Base-by-base conservation (phyloP, 2,888 invertebrate genomes). In the Apamea anceps region DNA sequence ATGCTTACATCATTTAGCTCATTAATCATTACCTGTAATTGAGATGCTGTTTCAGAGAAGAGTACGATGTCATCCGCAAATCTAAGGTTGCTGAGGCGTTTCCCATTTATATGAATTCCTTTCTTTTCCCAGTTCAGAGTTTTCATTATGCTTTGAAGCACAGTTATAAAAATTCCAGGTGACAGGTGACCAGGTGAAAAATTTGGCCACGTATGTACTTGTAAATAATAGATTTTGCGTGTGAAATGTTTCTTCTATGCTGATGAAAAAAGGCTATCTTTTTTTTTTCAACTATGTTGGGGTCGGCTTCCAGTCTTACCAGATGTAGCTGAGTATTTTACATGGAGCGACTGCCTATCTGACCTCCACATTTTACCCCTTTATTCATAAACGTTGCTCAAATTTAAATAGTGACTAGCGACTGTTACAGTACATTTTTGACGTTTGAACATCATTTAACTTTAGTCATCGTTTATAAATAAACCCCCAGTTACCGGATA, bases 191-290 rank as follows among this genome's bases (percentile, higher is more conserved):
- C n/a, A n/a, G n/a, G n/a, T n/a, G n/a, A n/a, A n/a, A n/a, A n/a
- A n/a, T n/a, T n/a, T n/a, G n/a, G n/a, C n/a, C n/a, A n/a, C n/a
- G n/a, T n/a, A n/a, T n/a, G n/a, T 51, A 21, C 32, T 32, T 57
- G 37, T 73, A 57, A 68, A 80, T 68, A 57, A 63, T 68, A 8
- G 2, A 60, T 28, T 42, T 71, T 42, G 37, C 32, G 54, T 48
- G 32, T 54, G 18, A 42, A 15, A 62, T 45, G 6, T 57, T 25
- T 25, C 57, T 57, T 57, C 10, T 57, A 57, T 25, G 7, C 51
- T 51, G 51, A 7, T 32, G 32, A 32, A 32, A 3, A 32, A 32
- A 32, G 32, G 32, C 32, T 32, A 32, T 32, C 32, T 32, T 32
- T 32, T 32, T 32, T 32, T 32, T 32, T 32, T 32, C 32, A 51